Percentiles rank a stretch among this genome's conserved stretches.
Evolutionary conservation across 2,888 invertebrate genomes (phyloP).

Genomic region (Sphinx pinastri): DNA sequence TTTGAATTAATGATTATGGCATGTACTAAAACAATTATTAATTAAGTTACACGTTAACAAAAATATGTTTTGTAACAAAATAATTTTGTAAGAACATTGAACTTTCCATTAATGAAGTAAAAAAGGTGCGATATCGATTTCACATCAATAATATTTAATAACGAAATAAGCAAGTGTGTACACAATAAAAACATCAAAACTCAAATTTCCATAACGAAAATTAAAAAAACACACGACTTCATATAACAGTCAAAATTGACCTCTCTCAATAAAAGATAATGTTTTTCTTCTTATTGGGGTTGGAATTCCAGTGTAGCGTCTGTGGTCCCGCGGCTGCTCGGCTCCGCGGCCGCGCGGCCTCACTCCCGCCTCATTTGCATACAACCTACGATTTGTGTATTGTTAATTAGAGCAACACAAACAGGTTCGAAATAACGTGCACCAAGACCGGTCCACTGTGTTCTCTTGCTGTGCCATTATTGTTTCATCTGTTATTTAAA

Average conservation of each 20-base stretch:
- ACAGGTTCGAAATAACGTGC: conserved; percentile 75
- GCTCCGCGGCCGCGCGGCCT: conserved; percentile 50
- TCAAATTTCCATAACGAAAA: conserved; percentile 12
- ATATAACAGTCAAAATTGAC: conserved; percentile 39
- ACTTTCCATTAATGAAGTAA: neutral
- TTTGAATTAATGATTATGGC: no score
- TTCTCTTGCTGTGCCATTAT: conserved; percentile 76
- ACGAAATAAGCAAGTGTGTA: neutral
- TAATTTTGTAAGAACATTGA: neutral
- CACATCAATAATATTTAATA: neutral
- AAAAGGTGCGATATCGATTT: neutral
- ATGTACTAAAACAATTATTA: no score
- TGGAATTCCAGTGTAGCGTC: conserved; percentile 49
- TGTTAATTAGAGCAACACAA: conserved; percentile 82
- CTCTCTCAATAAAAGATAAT: conserved; percentile 51
- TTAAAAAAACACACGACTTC: conserved; percentile 18
- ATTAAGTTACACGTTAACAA: no score
- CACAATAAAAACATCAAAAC: neutral
- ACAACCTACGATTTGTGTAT: conserved; percentile 84
- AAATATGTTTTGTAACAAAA: neutral
- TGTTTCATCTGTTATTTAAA: conserved; percentile 81
- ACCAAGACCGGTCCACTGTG: conserved; percentile 59
- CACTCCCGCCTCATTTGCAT: conserved; percentile 74
- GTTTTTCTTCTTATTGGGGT: conserved; percentile 50
- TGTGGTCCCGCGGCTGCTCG: conserved; percentile 41